phyloP scores from a whole-genome alignment of 1,140 invertebrate genomes.

The Anoplophora glabripennis region DNA sequence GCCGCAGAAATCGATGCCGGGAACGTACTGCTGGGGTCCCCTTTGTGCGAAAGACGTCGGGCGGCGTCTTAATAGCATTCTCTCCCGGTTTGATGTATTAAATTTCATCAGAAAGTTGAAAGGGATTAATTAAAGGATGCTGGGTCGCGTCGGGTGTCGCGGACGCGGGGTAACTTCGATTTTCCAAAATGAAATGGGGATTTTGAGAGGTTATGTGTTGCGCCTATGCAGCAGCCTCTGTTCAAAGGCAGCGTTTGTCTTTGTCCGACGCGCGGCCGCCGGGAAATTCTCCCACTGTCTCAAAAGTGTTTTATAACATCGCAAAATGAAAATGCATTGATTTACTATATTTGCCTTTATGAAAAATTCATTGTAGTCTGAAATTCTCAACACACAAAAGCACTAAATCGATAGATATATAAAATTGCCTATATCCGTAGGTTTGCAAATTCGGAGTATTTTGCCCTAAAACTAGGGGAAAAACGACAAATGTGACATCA shows the following conservation, averaged over 20 bases:
- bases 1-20: not conserved
- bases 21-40: not conserved
- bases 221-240: constrained; percentile 7
- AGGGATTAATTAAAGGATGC: not conserved
- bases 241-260: not conserved
- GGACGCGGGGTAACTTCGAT: constrained; percentile 15
- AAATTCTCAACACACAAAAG: too few species aligned
- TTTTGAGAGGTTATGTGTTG: constrained; percentile 22
- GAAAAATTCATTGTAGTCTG: too few species aligned
- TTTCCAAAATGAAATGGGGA: constrained; percentile 18
- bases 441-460: too few species aligned
- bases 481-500: too few species aligned
- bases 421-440: too few species aligned
- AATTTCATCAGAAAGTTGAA: not conserved
- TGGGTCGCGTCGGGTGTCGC: not conserved
- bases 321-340: not conserved
- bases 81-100: not conserved
- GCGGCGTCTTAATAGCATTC: not conserved
- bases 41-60: not conserved
- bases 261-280: not conserved
- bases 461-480: too few species aligned
- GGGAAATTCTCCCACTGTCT: not conserved
- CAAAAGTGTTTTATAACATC: not conserved
- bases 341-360: not conserved
- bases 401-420: too few species aligned